Evolutionary conservation across 2,888 invertebrate species (phyloP).

Genomic region (Oasisia sp.): DNA sequence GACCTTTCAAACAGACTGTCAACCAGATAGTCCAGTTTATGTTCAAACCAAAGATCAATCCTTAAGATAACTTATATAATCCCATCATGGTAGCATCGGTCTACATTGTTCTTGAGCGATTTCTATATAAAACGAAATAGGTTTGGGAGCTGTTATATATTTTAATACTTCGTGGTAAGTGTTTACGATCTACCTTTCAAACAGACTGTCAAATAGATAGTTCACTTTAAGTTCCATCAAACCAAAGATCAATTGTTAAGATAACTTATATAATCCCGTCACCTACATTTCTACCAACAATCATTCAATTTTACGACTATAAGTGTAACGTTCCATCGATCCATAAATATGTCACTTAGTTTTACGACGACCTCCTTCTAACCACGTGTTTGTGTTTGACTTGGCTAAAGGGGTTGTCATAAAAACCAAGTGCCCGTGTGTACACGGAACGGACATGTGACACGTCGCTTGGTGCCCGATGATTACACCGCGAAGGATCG

Average conservation of each 20-base stretch:
- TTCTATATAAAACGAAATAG: too few relatives aligned
- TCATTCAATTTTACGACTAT: not conserved
- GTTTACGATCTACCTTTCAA: too few relatives aligned
- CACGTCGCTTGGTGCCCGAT: not conserved
- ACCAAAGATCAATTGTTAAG: not conserved
- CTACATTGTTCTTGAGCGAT: too few relatives aligned
- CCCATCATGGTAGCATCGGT: too few relatives aligned
- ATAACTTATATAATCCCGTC: not conserved
- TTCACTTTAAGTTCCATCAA: not conserved
- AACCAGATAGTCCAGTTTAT: not conserved
- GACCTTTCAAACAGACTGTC: too few relatives aligned
- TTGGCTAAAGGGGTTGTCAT: not conserved
- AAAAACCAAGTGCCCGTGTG: not conserved
- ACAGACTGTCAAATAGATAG: not conserved
- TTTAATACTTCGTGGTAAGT: too few relatives aligned
- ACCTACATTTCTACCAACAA: not conserved
- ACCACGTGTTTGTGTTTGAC: not conserved
- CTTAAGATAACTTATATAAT: not conserved
- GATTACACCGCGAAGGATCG: not conserved
- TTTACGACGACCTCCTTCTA: conserved; percentile 17
- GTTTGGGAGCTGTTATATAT: too few relatives aligned
- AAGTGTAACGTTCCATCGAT: not conserved
- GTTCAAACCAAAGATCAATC: not conserved
- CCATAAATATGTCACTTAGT: not conserved
- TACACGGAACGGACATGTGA: not conserved